phyloP scores from a whole-genome alignment of 2,113 vertebrate genomes.

The Pycnonotus jocosus region DNA sequence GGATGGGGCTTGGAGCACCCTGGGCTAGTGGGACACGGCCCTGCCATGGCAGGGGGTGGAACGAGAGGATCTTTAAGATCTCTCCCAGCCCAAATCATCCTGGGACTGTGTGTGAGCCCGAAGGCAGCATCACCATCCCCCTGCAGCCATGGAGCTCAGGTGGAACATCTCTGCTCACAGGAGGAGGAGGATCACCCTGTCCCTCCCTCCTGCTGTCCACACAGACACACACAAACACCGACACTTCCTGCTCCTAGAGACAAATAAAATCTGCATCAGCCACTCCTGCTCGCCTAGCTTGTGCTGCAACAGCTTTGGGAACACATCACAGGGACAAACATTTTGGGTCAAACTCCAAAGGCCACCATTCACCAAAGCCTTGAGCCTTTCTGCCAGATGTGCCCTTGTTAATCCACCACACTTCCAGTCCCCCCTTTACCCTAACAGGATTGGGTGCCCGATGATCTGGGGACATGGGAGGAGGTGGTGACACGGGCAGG shows the following conservation, averaged over 20 bases:
- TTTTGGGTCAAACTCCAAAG: not conserved
- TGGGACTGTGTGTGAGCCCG: not conserved
- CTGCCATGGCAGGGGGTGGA: not conserved
- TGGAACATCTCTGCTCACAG: not conserved
- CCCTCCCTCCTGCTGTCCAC: not conserved
- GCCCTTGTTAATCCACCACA: not conserved
- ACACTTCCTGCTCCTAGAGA: not conserved
- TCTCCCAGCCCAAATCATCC: not conserved
- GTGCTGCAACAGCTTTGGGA: not conserved
- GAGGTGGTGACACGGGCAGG: not conserved
- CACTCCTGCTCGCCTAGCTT: accelerated
- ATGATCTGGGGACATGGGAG: accelerated
- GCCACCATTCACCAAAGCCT: not conserved
- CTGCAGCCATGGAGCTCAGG: not conserved
- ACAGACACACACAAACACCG: accelerated
- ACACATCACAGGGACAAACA: accelerated
- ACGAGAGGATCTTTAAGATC: accelerated
- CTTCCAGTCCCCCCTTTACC: accelerated
- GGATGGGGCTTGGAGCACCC: not conserved
- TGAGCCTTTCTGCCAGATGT: not conserved
- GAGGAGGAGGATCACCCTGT: not conserved
- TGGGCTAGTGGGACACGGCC: not conserved
- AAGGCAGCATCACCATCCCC: not conserved
- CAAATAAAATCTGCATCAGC: not conserved
- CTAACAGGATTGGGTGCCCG: not conserved